Evolutionary conservation across 2,888 invertebrate genomes (phyloP).

Genomic region (Thera britannica): DNA sequence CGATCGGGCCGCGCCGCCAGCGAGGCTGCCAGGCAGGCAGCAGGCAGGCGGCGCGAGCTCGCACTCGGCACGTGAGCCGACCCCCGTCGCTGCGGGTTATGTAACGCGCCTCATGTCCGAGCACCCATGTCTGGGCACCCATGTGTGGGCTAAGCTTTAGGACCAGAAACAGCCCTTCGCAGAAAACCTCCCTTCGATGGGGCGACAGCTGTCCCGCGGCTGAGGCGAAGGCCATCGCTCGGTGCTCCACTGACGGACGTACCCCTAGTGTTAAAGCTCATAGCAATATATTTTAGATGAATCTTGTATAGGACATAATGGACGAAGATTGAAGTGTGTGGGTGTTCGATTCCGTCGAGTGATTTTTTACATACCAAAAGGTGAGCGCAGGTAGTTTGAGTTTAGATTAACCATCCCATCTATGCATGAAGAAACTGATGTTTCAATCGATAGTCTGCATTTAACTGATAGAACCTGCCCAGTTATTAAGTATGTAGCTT

Average conservation of each 20-base stretch:
- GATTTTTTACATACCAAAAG: slow-evolving; percentile 34
- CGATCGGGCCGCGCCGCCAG: slow-evolving; percentile 52
- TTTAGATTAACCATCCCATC: background rate
- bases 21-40: slow-evolving; percentile 25
- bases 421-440: background rate
- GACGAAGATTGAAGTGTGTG: slow-evolving; percentile 38
- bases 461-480: background rate
- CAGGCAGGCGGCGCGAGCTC: slow-evolving; percentile 45
- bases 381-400: slow-evolving; percentile 40
- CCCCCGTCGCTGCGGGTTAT: slow-evolving; percentile 59
- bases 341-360: slow-evolving; percentile 18
- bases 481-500: background rate
- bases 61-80: slow-evolving; percentile 61
- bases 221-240: slow-evolving; percentile 38
- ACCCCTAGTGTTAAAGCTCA: slow-evolving; percentile 38
- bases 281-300: slow-evolving; percentile 54
- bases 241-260: slow-evolving; percentile 39
- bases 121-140: slow-evolving; percentile 69
- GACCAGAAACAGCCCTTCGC: slow-evolving; percentile 98
- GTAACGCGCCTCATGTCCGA: slow-evolving; percentile 71
- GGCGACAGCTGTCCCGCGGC: slow-evolving; percentile 91
- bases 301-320: slow-evolving; percentile 52
- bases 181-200: slow-evolving; percentile 98
- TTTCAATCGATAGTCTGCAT: background rate
- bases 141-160: slow-evolving; percentile 98